phyloP scores from a whole-genome alignment of 2,113 vertebrate species.

The Catharus fuscescens region DNA sequence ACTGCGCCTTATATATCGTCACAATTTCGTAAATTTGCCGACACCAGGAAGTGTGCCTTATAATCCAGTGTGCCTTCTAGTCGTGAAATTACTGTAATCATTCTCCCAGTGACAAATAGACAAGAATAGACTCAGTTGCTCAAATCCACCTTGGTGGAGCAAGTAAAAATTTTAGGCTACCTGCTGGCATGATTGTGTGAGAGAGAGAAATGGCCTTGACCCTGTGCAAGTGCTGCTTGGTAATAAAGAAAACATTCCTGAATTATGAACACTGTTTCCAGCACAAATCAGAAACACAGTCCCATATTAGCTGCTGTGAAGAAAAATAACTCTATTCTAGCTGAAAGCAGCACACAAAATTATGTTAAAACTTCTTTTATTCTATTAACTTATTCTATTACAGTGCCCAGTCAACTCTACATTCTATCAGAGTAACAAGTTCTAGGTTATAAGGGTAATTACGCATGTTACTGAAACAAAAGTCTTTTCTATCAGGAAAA shows the following conservation, averaged over 20 bases:
- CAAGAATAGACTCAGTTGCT: background rate
- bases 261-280: background rate
- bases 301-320: background rate
- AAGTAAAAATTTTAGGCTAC: background rate
- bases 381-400: background rate
- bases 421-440: background rate
- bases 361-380: background rate
- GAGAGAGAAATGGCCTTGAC: background rate
- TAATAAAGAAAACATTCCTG: background rate
- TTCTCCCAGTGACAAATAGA: background rate
- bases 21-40: too few relatives aligned
- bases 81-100: background rate
- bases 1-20: too few relatives aligned
- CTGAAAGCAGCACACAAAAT: background rate
- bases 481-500: background rate
- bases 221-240: background rate
- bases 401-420: too few relatives aligned
- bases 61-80: too few relatives aligned
- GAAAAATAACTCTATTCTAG: background rate
- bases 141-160: background rate
- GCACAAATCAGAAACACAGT: background rate
- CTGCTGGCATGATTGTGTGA: fast-evolving
- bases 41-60: too few relatives aligned
- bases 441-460: background rate
- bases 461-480: background rate